Base-by-base conservation (phyloP, 2,888 invertebrate genomes). In the Crioceris asparagi region DNA sequence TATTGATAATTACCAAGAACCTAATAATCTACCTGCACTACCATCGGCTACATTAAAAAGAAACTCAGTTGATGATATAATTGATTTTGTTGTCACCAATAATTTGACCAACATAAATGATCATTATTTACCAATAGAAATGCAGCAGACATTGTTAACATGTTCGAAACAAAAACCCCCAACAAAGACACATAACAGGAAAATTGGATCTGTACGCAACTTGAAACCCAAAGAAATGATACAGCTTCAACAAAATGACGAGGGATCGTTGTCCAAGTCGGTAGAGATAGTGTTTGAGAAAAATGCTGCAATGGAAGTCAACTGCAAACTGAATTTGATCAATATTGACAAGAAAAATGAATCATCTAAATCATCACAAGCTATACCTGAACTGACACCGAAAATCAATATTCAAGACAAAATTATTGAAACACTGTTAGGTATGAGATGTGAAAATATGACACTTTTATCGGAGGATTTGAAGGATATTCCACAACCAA, bases 51-150 rank as follows among this genome's bases (percentile, higher is more conserved):
- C 19, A 17, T 25, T 34, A 15, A 23, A 29, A 11, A 43, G 42
- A 41, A 49, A 34, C 17, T 38, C 48, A 2, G 41, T 54, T 7
- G 54, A 54, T 37, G 45, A 49, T 25, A 49, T 49, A n/a, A 54
- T 54, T 26, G 51, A 54, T 36, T 50, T 43, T 40, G 54, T 54
- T 10, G 44, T 48, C 12, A 25, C 33, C 2, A 33, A 14, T 15
- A 32, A 16, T 19, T n/a, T n/a, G n/a, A n/a, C n/a, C n/a, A n/a
- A n/a, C n/a, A 33, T n/a, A 41, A 43, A 17, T 30, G 27, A 18
- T 29, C 36, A 42, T 12, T 32, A 17, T 17, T 36, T 35, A 27
- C 27, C 27, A 4, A 14, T 27, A 27, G 27, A n/a, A n/a, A n/a
- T n/a, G n/a, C n/a, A n/a, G n/a, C n/a, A n/a, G n/a, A n/a, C n/a